Conservation (phyloP, 2,797 vertebrate genomes). For the Uromys caudimaculatus region DNA sequence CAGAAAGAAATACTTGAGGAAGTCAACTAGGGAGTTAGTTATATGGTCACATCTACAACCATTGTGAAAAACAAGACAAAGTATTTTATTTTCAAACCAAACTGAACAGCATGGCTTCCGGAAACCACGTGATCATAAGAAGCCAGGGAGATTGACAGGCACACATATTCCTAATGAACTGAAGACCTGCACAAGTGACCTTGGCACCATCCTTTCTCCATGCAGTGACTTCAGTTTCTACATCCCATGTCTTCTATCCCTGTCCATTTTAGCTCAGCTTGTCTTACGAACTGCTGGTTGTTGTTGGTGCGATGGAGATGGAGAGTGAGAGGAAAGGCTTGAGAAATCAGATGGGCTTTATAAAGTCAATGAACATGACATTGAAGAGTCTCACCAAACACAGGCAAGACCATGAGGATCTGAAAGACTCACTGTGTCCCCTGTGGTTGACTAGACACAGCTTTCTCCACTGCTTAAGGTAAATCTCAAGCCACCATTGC, state of each 20-base stretch:
- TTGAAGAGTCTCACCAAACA: background rate
- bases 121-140: background rate
- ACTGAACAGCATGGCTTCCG: background rate
- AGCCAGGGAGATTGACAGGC: background rate
- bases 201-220: background rate
- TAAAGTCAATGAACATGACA: background rate
- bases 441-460: background rate
- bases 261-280: too few relatives aligned
- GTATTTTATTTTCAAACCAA: background rate
- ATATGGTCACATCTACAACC: background rate
- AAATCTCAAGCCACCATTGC: background rate
- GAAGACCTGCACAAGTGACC: background rate
- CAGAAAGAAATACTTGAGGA: background rate
- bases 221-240: background rate
- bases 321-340: background rate
- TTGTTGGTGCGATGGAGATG: background rate
- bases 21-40: background rate
- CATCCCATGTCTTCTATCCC: background rate
- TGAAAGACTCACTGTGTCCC: background rate
- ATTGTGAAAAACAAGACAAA: background rate
- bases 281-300: background rate
- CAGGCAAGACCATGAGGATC: background rate
- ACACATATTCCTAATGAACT: background rate
- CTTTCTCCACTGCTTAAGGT: background rate
- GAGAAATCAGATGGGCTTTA: background rate